phyloP scores from a whole-genome alignment of 2,113 vertebrate species.

The Ahaetulla prasina region DNA sequence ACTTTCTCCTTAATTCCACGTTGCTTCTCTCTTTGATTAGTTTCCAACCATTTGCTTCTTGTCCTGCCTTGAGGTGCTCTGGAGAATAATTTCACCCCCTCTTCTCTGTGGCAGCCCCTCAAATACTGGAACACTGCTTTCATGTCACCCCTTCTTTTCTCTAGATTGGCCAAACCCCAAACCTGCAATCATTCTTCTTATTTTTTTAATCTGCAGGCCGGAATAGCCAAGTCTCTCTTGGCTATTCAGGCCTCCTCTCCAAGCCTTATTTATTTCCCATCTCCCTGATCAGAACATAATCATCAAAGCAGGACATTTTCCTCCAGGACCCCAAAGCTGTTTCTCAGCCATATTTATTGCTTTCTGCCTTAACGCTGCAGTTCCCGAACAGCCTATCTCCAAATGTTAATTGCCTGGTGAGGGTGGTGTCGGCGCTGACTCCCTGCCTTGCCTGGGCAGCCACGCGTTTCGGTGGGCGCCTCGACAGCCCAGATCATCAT shows the following conservation, averaged over 20 bases:
- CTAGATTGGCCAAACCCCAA: not conserved
- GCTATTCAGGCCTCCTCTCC: not conserved
- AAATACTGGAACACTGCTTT: not conserved
- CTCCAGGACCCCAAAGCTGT: not conserved
- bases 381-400: not conserved
- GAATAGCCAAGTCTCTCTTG: not conserved
- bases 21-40: not conserved
- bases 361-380: not conserved
- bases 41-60: not conserved
- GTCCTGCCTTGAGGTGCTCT: not conserved
- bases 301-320: not conserved
- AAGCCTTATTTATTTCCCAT: not conserved
- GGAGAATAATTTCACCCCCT: not conserved
- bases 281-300: not conserved
- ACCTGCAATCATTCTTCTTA: not conserved
- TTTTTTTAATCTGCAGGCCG: not conserved
- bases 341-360: constrained; percentile 15
- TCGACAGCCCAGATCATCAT: not conserved
- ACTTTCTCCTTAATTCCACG: not conserved
- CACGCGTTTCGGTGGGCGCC: not conserved
- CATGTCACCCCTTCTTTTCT: not conserved
- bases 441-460: not conserved
- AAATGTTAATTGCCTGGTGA: constrained; percentile 31
- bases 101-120: not conserved
- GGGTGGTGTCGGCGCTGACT: not conserved